Base-by-base conservation (phyloP, 2,888 invertebrate genomes). In the Thymelicus acteon region DNA sequence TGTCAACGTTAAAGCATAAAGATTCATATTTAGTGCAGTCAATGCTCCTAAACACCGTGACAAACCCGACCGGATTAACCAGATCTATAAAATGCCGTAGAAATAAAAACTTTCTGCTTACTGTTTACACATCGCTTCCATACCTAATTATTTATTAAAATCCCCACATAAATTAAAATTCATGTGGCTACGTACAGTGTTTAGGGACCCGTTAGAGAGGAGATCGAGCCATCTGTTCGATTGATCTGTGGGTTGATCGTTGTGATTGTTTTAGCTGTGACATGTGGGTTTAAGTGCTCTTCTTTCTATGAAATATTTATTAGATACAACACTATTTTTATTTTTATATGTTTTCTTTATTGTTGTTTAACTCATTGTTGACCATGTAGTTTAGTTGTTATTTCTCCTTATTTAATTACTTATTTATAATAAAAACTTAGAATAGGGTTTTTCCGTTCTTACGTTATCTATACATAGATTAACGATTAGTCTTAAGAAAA, bases 11-110 rank as follows among this genome's bases (percentile, higher is more conserved):
- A 85, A 87, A 87, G 81, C 85, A 86, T 91, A 89, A 91, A 92
- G 86, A 88, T 88, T 89, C 85, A 89, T 92, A 93, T 92, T 93
- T 91, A 91, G 92, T 92, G 85, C 87, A 87, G 84, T 81, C 64
- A 39, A 47, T 57, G 44, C 37, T 77, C 78, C 80, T 79, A 83
- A 86, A 82, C 81, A 80, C 78, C 85, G 84, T 88, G 85, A 87
- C 89, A 83, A 85, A 84, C 81, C 76, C 75, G 75, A 80, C 85
- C 82, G 86, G 88, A 84, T 87, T 86, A 86, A 85, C 84, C 75
- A 79, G 82, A 79, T 79, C 82, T 85, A 86, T 88, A 88, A 88
- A 89, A 85, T 80, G 78, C 76, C 78, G 77, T 82, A 81, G 86
- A 88, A 88, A 84, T 82, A 85, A 91, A 88, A 89, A 89, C 82